Percentiles rank a stretch among this genome's conserved stretches.
Conservation (phyloP, 2,888 invertebrate species). For the Pseudoips prasinana region DNA sequence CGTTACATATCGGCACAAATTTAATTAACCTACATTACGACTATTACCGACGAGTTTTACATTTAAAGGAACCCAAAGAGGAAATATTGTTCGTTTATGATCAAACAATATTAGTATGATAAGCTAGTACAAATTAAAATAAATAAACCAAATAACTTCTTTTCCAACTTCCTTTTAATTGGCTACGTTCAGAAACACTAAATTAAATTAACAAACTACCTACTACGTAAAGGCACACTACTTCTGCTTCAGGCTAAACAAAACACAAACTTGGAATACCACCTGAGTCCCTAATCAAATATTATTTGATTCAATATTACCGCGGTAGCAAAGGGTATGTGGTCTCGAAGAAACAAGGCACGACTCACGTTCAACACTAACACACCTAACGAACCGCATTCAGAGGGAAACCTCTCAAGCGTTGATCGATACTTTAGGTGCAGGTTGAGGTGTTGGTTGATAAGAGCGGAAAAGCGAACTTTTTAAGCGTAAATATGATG, state of each 20-base stretch:
- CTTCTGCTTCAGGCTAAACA: conserved; percentile 35
- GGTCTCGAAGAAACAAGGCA: conserved; percentile 46
- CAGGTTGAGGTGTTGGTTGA: conserved; percentile 19
- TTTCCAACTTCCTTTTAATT: too few relatives aligned
- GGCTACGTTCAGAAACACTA: too few relatives aligned
- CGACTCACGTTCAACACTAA: conserved; percentile 51
- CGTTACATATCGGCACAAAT: too few relatives aligned
- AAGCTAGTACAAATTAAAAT: too few relatives aligned
- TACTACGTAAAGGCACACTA: too few relatives aligned
- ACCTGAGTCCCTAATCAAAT: conserved; percentile 62
- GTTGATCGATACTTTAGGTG: conserved; percentile 64
- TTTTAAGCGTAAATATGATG: background rate
- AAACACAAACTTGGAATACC: conserved; percentile 44
- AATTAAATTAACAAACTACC: too few relatives aligned
- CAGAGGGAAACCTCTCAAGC: conserved; percentile 61
- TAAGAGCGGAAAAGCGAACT: conserved; percentile 11
- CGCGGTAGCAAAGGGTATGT: conserved; percentile 34
- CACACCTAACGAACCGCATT: conserved; percentile 72
- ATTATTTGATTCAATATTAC: conserved; percentile 69
- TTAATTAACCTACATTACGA: too few relatives aligned
- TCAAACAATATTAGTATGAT: too few relatives aligned
- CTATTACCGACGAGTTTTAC: too few relatives aligned
- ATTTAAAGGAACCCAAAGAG: too few relatives aligned
- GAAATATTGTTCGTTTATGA: too few relatives aligned
- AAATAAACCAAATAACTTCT: too few relatives aligned